Conservation (phyloP, 1,140 invertebrate species). For the Thaumatotibia leucotreta region DNA sequence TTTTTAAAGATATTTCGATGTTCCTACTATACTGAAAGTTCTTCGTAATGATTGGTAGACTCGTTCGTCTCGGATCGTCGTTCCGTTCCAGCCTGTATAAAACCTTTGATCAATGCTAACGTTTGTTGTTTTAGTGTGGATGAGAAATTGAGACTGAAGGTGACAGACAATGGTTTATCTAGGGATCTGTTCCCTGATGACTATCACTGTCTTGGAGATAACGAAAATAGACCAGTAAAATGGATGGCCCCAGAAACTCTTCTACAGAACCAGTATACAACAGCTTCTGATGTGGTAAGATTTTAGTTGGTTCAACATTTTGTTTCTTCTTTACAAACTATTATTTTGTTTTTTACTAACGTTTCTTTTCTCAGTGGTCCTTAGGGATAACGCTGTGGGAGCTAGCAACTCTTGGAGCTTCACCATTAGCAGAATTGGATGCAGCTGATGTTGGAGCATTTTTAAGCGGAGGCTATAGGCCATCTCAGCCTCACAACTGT, state of each 20-base stretch:
- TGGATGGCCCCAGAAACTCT: conserved; percentile 96
- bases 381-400: conserved; percentile 97
- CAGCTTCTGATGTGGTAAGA: conserved; percentile 90
- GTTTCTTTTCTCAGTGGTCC: conserved; percentile 84
- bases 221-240: conserved; percentile 95
- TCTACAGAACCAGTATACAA: conserved; percentile 86
- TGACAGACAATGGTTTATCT: conserved; percentile 93
- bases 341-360: not conserved
- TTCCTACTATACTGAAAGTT: too few species aligned
- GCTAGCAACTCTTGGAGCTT: conserved; percentile 90
- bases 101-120: too few species aligned
- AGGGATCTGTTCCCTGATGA: conserved; percentile 96
- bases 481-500: conserved; percentile 94
- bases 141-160: conserved; percentile 88
- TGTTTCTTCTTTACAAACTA: too few species aligned
- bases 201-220: conserved; percentile 96
- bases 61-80: too few species aligned
- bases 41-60: too few species aligned
- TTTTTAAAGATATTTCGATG: too few species aligned
- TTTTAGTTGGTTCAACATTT: not conserved
- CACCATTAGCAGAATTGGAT: conserved; percentile 93
- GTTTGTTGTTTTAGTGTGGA: conserved; percentile 80
- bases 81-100: too few species aligned
- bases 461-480: conserved; percentile 90
- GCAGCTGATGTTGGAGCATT: conserved; percentile 93